Conservation (phyloP, 2,113 vertebrate genomes). For the Cyprinodon variegatus region DNA sequence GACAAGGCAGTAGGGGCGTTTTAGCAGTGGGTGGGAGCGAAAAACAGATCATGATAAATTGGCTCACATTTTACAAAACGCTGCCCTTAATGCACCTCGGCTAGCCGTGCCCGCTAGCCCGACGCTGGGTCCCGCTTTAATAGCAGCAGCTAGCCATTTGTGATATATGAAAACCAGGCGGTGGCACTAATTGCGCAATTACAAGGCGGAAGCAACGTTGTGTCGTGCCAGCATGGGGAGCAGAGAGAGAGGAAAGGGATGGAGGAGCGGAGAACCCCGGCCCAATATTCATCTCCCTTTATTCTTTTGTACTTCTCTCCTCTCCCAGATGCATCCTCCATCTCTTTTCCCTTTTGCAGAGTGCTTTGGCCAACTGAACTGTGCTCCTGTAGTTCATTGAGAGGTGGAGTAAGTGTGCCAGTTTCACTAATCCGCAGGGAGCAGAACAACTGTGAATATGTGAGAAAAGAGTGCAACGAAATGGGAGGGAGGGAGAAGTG, state of each 20-base stretch:
- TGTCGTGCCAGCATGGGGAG: slow-evolving; percentile 84
- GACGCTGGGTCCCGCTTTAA: slow-evolving; percentile 66
- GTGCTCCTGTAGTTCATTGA: slow-evolving; percentile 52
- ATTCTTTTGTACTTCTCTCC: slow-evolving; percentile 5
- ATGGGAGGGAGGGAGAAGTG: slow-evolving; percentile 13
- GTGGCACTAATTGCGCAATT: slow-evolving; percentile 99
- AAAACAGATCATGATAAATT: slow-evolving; percentile 97
- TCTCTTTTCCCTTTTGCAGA: slow-evolving; percentile 4
- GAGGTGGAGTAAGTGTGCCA: slow-evolving; percentile 57
- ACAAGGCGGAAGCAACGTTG: slow-evolving; percentile 90
- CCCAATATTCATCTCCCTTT: slow-evolving; percentile 36
- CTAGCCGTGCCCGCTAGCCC: slow-evolving; percentile 70
- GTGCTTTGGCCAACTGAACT: slow-evolving; percentile 34
- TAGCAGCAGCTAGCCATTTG: slow-evolving; percentile 81
- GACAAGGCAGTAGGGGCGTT: slow-evolving; percentile 83
- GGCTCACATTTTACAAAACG: slow-evolving; percentile 94
- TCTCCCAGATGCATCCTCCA: slow-evolving; percentile 11
- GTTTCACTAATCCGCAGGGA: slow-evolving; percentile 60
- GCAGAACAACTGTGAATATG: slow-evolving; percentile 35
- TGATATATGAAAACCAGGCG: slow-evolving; percentile 95
- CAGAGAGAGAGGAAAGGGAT: slow-evolving; percentile 50
- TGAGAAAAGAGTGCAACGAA: slow-evolving; percentile 23
- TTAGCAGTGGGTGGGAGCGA: slow-evolving; percentile 86
- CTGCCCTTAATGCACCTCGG: slow-evolving; percentile 89
- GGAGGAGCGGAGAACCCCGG: slow-evolving; percentile 24